phyloP scores from a whole-genome alignment of 2,888 invertebrate genomes.

The Tetramorium bicarinatum region DNA sequence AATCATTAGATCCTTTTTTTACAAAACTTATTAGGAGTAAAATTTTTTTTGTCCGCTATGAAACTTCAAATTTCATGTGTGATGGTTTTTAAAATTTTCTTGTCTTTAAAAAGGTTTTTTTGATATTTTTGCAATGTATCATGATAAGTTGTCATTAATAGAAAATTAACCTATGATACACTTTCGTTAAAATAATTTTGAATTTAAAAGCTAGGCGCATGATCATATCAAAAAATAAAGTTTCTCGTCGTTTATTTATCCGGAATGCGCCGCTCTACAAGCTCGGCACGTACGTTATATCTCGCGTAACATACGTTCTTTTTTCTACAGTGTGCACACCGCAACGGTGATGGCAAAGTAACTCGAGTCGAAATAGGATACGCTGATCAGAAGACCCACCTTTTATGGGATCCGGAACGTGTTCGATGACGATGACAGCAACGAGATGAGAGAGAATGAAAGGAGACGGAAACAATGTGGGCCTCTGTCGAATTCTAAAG shows the following conservation, averaged over 20 bases:
- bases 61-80: neutral
- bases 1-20: neutral
- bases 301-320: slow-evolving; percentile 16
- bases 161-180: neutral
- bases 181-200: neutral
- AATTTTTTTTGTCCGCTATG: neutral
- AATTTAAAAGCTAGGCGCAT: neutral
- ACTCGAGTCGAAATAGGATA: slow-evolving; percentile 58
- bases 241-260: slow-evolving; percentile 20
- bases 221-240: neutral
- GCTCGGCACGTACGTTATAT: slow-evolving; percentile 35
- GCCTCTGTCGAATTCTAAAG: slow-evolving; percentile 63
- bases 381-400: slow-evolving; percentile 48
- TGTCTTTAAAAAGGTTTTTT: neutral
- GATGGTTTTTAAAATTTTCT: neutral
- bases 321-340: slow-evolving; percentile 3
- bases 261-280: neutral
- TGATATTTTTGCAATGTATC: neutral
- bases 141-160: neutral
- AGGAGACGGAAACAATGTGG: slow-evolving; percentile 34
- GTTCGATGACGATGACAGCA: slow-evolving; percentile 41
- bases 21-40: neutral
- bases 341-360: neutral
- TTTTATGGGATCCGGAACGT: slow-evolving; percentile 55
- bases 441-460: slow-evolving; percentile 50